Percentiles rank a stretch among this genome's conserved stretches.
Conservation (phyloP, 2,797 vertebrate genomes). For the Rachycentron canadum region DNA sequence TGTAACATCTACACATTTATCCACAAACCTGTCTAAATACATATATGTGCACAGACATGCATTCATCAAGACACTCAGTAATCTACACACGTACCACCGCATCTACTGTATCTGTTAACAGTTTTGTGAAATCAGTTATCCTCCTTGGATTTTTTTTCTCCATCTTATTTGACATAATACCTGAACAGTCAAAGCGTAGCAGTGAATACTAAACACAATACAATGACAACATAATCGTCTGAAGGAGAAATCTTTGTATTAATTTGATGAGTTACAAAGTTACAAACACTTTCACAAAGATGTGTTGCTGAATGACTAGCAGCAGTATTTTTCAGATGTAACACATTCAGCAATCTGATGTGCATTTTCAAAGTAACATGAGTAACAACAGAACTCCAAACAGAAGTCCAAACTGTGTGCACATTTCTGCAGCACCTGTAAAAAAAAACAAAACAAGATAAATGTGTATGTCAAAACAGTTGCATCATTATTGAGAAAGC, state of each 20-base stretch:
- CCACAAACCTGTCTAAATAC: too few relatives aligned
- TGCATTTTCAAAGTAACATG: background rate
- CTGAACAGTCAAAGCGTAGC: too few relatives aligned
- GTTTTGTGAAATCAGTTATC: too few relatives aligned
- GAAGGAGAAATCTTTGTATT: background rate
- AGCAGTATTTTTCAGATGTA: background rate
- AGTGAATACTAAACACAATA: background rate
- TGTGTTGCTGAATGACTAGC: background rate
- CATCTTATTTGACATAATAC: too few relatives aligned
- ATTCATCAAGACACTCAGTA: background rate
- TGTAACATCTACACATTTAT: background rate
- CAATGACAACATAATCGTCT: background rate
- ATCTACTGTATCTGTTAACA: too few relatives aligned
- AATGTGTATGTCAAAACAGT: background rate
- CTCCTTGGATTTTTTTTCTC: too few relatives aligned
- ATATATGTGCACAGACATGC: background rate
- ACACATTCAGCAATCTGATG: background rate
- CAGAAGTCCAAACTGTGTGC: conserved; percentile 3
- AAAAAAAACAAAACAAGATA: background rate
- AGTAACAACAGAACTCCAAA: background rate
- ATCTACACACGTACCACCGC: too few relatives aligned
- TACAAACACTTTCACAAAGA: background rate
- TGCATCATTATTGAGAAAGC: background rate
- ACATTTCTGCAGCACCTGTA: background rate
- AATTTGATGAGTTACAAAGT: background rate